These are phyloP conservation scores for Chloroclystis v-ata DNA, from an alignment of 2,888 invertebrate genomes.

Conservation along the genomic window DNA sequence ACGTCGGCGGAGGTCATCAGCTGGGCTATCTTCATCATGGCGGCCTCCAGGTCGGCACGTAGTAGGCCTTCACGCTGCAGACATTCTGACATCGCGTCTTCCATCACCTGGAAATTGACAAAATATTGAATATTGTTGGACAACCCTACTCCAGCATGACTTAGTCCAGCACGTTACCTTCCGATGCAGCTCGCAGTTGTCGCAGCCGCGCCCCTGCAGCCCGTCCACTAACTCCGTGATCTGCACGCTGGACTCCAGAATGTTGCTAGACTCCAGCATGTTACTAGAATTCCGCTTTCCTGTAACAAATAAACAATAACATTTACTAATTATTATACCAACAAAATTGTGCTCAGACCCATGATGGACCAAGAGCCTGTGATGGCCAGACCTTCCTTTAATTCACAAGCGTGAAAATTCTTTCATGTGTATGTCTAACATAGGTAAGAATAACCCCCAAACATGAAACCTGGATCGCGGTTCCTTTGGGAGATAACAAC, in stretches of 20 bases:
- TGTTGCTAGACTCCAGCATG: slow-evolving; percentile 59
- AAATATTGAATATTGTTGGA: too few species aligned
- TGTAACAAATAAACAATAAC: slow-evolving; percentile 27
- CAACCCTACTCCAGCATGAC: too few species aligned
- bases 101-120: slow-evolving; percentile 73
- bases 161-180: slow-evolving; percentile 46
- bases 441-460: too few species aligned
- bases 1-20: slow-evolving; percentile 74
- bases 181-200: slow-evolving; percentile 56
- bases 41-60: slow-evolving; percentile 79
- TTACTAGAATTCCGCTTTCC: slow-evolving; percentile 46
- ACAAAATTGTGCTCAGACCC: too few species aligned
- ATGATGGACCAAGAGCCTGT: too few species aligned
- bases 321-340: too few species aligned
- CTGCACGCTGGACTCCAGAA: slow-evolving; percentile 57
- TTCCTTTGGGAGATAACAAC: too few species aligned
- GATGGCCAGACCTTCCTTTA: too few species aligned
- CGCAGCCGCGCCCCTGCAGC: slow-evolving; percentile 43
- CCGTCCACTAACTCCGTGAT: slow-evolving; percentile 58
- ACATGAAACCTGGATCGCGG: too few species aligned
- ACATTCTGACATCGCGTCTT: slow-evolving; percentile 74
- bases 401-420: too few species aligned
- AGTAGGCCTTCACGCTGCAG: slow-evolving; percentile 66
- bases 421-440: too few species aligned
- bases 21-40: slow-evolving; percentile 78